Base-by-base conservation (phyloP, 2,888 invertebrate species). In the Xiphydria camelus region DNA sequence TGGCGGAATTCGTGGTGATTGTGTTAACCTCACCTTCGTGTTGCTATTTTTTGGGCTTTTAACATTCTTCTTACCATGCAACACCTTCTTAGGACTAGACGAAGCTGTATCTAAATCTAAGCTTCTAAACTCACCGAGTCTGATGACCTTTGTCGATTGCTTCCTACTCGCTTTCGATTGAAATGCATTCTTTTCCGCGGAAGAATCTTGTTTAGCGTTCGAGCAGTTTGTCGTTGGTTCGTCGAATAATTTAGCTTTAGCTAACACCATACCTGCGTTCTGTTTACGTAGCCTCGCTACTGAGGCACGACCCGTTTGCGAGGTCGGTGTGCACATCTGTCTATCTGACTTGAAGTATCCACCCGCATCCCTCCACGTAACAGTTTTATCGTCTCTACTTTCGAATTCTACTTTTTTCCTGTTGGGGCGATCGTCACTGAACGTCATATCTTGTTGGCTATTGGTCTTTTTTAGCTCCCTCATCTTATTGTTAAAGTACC, bases 251-350 rank as follows among this genome's bases (percentile, higher is more conserved):
- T 84, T 86, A 0, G 89, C 88, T 77, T 88, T 89, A 2, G 88
- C 89, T 46, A 88, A 76, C 1, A 91, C 90, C 78, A 88, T 89
- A 4, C 90, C 91, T 4, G 87, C 88, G 70, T 90, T 90, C 70
- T 88, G 86, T 35, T 82, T 79, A 18, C 88, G 78, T 20, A 90
- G 66, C 59, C 85, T 84, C 14, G 86, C 87, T 7, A 90, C 83
- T 0, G 89, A 89, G 0, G 86, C 86, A 45, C 89, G 79, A 1
- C 85, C 84, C 18, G 81, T 82, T 35, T 78, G 78, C 39, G 77
- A 76, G 29, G 75, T 69, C 9, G 69, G 62, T 1, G 67, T 65
- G 1, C 66, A 71, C n/a, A 77, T 77, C 18, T 76, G 57, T 48
- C 79, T 78, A 2, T 79, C 79, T 9, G 78, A 79, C 50, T 79